Base-by-base conservation (phyloP, 2,113 vertebrate genomes). In the Osmerus mordax region DNA sequence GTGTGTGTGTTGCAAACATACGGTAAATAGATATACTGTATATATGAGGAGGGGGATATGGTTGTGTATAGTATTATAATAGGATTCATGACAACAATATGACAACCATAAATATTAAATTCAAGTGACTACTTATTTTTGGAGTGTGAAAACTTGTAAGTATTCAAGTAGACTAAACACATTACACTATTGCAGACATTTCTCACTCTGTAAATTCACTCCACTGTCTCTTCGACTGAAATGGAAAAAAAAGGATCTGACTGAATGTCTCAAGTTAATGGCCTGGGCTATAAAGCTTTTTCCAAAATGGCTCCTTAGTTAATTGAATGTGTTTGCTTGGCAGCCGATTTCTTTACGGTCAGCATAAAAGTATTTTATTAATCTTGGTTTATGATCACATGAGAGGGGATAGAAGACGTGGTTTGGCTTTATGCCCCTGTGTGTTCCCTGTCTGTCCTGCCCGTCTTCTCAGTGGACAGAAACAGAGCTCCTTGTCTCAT, bases 271-370 rank as follows among this genome's bases (percentile, higher is more conserved):
- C 55, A n/a, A 74, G 59, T 84, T 83, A 84, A 88, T 85, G 75
- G 82, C 52, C 72, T 68, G 52, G 63, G 54, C 84, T 75, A 71
- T 81, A 78, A 82, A 83, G 75, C 65, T 67, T 29, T 29, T 55
- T 60, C 51, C 16, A 18, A 66, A 76, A 69, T 51, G 61, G 61
- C 52, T n/a, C 29, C 60, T 12, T 66, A 71, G 78, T 76, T 83
- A 86, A 82, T 82, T 86, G 75, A 83, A 86, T 78, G 69, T 80
- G 80, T 88, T 85, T 78, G 68, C 79, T 71, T 2, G 53, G 53
- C 73, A 28, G 68, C 64, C 64, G 56, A 77, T 76, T 77, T 67
- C 71, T 70, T 63, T 61, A 19, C 68, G 78, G 68, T 84, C 83
- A 89, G 84, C 82, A 81, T 65, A 82, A 85, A 83, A 70, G 62